Conservation (phyloP, 2,113 vertebrate species). For the Datnioides undecimradiatus region DNA sequence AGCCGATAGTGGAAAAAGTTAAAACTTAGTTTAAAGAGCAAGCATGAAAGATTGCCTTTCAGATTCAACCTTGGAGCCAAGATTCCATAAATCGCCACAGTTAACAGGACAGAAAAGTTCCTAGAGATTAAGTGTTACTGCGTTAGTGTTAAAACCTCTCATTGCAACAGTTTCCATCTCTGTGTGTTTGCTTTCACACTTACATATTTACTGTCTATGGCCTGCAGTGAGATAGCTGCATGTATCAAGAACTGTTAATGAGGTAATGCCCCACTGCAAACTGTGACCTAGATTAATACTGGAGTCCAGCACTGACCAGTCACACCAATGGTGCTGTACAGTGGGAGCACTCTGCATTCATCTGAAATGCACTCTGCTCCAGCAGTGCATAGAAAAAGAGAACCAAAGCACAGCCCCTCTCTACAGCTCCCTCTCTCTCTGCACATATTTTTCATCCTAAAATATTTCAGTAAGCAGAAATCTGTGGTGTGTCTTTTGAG, state of each 20-base stretch:
- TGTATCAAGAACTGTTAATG: slow-evolving; percentile 55
- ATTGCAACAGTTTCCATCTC: background rate
- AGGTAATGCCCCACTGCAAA: slow-evolving; percentile 68
- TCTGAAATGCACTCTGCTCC: slow-evolving; percentile 52
- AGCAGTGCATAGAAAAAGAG: slow-evolving; percentile 43
- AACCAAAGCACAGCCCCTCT: slow-evolving; percentile 29
- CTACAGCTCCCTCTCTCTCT: background rate
- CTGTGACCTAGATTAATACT: slow-evolving; percentile 76
- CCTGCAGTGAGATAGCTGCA: slow-evolving; percentile 5
- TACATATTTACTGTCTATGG: background rate
- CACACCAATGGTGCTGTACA: slow-evolving; percentile 40
- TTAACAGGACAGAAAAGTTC: background rate
- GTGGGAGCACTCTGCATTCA: slow-evolving; percentile 41
- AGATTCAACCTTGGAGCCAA: background rate
- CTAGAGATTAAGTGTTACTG: background rate
- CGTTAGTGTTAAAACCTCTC: background rate
- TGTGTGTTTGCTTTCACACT: background rate
- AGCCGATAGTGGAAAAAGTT: background rate
- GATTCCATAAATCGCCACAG: background rate
- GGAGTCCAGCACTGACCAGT: slow-evolving; percentile 65
- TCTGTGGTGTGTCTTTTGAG: background rate
- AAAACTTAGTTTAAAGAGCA: background rate
- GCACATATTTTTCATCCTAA: slow-evolving; percentile 2
- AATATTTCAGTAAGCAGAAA: background rate
- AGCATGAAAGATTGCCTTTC: background rate